Evolutionary conservation across 2,888 invertebrate genomes (phyloP), one percentile per base, ranked within the genome.

Genomic region (Cerastoderma edule): DNA sequence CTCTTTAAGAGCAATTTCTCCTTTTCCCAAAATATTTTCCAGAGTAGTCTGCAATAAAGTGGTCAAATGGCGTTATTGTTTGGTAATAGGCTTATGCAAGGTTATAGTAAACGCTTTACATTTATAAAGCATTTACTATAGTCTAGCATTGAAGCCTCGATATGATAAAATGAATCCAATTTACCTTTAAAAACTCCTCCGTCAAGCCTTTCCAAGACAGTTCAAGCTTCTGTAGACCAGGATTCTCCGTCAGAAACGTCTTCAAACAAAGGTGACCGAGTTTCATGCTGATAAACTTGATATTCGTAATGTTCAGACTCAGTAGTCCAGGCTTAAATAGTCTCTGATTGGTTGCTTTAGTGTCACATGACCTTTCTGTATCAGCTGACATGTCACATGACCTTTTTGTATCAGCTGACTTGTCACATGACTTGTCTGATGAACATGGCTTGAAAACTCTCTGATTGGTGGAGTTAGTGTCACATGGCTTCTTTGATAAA

Each of bases 141-240:
- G n/a, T n/a, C n/a, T n/a, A n/a, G n/a, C n/a, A n/a, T n/a, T n/a
- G n/a, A n/a, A n/a, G n/a, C n/a, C n/a, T n/a, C n/a, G n/a, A n/a
- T n/a, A n/a, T n/a, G n/a, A n/a, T n/a, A n/a, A n/a, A n/a, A n/a
- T n/a, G n/a, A n/a, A n/a, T n/a, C n/a, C n/a, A n/a, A 28, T 48
- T 35, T 50, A 76, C 80, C 76, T 65, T 68, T 19, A 85, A 50
- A 48, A 74, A 67, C 50, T 78, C 73, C 50, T 77, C 72, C 48
- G 80, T 75, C 22, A 86, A 57, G 16, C 79, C 74, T 63, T 79
- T 72, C 86, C 86, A 86, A 19, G 76, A 73, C 10, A 84, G 72
- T 8, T 73, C 70, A 10, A 85, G 75, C 39, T 71, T 78, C 66
- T 78, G 74, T 35, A 86, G 60, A 19, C 65, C 28, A 35, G 57